phyloP scores from a whole-genome alignment of 2,113 vertebrate species.

The Eudyptes chrysolophus region DNA sequence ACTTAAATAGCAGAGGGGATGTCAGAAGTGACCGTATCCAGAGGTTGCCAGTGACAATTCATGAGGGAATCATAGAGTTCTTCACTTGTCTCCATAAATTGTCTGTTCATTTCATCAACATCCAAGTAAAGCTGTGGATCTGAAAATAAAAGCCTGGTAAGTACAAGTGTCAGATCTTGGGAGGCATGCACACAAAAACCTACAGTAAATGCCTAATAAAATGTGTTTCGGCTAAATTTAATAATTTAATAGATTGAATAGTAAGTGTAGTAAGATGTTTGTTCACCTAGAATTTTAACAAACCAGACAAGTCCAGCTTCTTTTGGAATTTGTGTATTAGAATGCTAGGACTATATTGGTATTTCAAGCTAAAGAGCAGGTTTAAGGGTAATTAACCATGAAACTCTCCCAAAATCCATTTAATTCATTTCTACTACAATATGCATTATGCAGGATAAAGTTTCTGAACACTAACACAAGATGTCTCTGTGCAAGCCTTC shows the following conservation, averaged over 20 bases:
- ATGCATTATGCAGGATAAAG: background rate
- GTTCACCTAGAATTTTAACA: background rate
- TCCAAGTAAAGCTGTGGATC: constrained; percentile 77
- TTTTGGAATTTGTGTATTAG: background rate
- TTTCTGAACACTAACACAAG: background rate
- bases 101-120: constrained; percentile 86
- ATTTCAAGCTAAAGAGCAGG: background rate
- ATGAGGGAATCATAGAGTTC: constrained; percentile 90
- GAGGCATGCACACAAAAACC: background rate
- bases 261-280: background rate
- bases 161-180: background rate
- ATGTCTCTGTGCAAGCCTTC: background rate
- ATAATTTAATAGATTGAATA: background rate
- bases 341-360: background rate
- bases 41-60: constrained; percentile 88
- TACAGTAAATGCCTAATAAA: background rate
- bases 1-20: constrained; percentile 76
- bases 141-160: constrained; percentile 39
- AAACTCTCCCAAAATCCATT: background rate
- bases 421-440: background rate
- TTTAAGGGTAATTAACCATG: background rate
- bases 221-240: background rate
- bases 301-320: background rate
- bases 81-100: constrained; percentile 89
- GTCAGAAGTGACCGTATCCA: constrained; percentile 83